Conservation (phyloP, 1,140 invertebrate species). For the Armadillidium nasatum region DNA sequence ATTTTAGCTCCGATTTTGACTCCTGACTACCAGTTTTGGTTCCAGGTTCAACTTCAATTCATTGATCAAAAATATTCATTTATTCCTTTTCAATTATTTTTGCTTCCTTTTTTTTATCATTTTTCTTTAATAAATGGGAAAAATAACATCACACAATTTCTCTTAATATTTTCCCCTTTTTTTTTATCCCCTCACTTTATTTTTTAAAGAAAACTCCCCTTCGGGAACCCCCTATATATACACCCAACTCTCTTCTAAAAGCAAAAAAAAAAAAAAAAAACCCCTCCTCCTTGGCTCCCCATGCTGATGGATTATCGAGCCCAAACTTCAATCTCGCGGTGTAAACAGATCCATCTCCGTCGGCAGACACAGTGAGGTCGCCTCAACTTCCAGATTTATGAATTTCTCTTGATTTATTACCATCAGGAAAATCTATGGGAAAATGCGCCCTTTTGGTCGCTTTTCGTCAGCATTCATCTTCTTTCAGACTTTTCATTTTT, state of each 20-base stretch:
- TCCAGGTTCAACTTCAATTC: too few species aligned
- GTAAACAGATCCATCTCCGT: conserved; percentile 45
- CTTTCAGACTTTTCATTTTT: not conserved
- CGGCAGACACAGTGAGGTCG: conserved; percentile 43
- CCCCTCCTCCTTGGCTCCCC: conserved; percentile 26
- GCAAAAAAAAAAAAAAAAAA: too few species aligned
- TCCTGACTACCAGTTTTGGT: too few species aligned
- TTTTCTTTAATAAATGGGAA: too few species aligned
- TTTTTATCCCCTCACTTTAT: not conserved
- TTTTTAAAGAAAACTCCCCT: too few species aligned
- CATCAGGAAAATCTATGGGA: conserved; percentile 41
- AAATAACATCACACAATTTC: not conserved
- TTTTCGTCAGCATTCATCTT: not conserved
- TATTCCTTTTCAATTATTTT: too few species aligned
- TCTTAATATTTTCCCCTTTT: not conserved
- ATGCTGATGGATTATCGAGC: conserved; percentile 45
- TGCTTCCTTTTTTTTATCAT: too few species aligned
- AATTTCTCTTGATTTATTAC: conserved; percentile 45
- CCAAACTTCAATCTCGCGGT: conserved; percentile 45
- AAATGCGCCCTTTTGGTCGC: not conserved
- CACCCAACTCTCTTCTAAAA: too few species aligned
- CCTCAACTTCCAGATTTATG: conserved; percentile 44
- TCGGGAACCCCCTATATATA: too few species aligned
- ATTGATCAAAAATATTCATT: too few species aligned
- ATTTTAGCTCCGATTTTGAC: too few species aligned